Conservation (phyloP, 2,797 vertebrate species). For the Malurus leucopterus region DNA sequence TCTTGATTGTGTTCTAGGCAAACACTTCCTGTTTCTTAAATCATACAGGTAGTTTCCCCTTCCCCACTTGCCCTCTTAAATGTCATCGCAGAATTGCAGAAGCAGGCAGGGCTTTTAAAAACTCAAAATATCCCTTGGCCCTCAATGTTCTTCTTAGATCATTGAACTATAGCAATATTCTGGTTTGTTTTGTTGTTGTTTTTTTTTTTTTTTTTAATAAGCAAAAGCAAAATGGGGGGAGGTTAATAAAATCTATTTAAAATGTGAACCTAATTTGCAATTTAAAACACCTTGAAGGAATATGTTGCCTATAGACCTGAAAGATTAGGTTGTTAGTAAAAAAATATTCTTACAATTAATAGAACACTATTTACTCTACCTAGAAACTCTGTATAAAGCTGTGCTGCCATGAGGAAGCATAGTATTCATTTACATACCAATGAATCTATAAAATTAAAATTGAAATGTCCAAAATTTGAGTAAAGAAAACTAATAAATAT, state of each 20-base stretch:
- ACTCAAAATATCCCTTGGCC: background rate
- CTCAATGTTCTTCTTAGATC: background rate
- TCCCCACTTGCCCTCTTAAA: background rate
- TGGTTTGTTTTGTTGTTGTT: background rate
- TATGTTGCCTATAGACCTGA: background rate
- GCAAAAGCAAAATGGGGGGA: background rate
- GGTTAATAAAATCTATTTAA: background rate
- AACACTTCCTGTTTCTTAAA: background rate
- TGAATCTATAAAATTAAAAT: background rate
- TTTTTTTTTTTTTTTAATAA: background rate
- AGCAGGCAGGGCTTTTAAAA: background rate
- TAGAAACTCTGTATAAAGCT: background rate
- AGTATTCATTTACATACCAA: background rate
- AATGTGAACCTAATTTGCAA: background rate
- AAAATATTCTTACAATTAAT: background rate
- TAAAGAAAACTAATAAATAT: background rate
- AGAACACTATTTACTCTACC: background rate
- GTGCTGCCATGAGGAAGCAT: background rate
- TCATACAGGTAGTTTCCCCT: background rate
- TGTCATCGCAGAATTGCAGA: background rate
- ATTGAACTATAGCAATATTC: background rate
- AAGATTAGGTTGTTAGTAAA: background rate
- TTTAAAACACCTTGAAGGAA: background rate
- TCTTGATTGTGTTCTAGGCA: background rate
- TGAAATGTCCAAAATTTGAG: background rate